A percentile compares a stretch with the other conserved stretches of the same genome.
Conservation (phyloP, 2,113 vertebrate genomes). For the Pholis gunnellus region DNA sequence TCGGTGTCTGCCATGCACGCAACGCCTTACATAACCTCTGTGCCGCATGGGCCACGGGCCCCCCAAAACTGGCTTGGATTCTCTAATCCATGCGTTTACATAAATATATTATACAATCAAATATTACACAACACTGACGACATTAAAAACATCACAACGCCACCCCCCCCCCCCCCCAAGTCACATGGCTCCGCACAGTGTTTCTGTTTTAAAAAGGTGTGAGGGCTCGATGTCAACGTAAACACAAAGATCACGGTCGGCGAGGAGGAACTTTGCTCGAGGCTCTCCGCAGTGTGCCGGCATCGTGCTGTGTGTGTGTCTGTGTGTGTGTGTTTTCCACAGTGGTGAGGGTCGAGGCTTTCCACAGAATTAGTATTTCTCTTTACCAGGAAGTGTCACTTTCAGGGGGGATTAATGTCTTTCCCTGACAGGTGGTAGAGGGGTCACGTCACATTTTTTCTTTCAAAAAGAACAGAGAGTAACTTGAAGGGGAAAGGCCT, state of each 20-base stretch:
- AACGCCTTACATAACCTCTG: slow-evolving; percentile 70
- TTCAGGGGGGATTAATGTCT: slow-evolving; percentile 14
- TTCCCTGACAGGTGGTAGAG: not conserved
- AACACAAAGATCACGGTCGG: slow-evolving; percentile 3
- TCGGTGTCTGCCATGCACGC: slow-evolving; percentile 49
- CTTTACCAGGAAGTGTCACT: slow-evolving; percentile 10
- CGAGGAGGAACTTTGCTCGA: slow-evolving; percentile 34
- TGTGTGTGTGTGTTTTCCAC: slow-evolving; percentile 19
- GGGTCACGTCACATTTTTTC: not conserved
- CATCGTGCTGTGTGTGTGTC: slow-evolving; percentile 6
- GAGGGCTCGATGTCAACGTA: slow-evolving; percentile 2
- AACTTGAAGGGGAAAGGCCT: not conserved
- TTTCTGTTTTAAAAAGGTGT: not conserved
- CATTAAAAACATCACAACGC: not conserved
- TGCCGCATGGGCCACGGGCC: slow-evolving; percentile 39
- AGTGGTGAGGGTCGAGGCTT: slow-evolving; percentile 13
- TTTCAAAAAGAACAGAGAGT: not conserved
- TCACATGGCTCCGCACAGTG: slow-evolving; percentile 12
- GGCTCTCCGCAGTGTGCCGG: not conserved
- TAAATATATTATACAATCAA: slow-evolving; percentile 19
- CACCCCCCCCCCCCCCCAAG: not conserved
- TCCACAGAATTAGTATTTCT: not conserved
- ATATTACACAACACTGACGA: slow-evolving; percentile 24
- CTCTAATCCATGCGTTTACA: slow-evolving; percentile 3
- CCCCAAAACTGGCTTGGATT: no score